phyloP scores from a whole-genome alignment of 2,797 vertebrate species.

The Urocyon cinereoargenteus region DNA sequence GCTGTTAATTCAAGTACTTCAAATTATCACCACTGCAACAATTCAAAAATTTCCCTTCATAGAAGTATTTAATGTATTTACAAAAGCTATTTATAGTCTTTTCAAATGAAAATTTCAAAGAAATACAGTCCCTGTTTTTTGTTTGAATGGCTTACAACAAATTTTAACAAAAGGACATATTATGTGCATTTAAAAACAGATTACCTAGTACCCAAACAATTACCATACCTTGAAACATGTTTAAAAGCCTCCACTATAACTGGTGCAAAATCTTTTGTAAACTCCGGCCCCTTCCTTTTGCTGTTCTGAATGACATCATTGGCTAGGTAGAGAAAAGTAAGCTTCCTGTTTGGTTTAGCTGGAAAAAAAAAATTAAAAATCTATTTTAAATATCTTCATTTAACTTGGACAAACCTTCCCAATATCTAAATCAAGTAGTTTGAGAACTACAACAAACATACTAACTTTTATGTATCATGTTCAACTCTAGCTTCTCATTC shows the following conservation, averaged over 20 bases:
- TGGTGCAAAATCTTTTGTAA: conserved; percentile 98
- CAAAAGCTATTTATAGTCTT: conserved; percentile 42
- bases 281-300: conserved; percentile 99
- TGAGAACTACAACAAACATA: conserved; percentile 35
- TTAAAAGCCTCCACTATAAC: conserved; percentile 98
- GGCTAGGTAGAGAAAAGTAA: conserved; percentile 98
- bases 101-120: conserved; percentile 52
- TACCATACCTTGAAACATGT: conserved; percentile 95
- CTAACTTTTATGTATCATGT: not conserved
- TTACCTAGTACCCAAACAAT: conserved; percentile 57
- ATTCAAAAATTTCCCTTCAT: not conserved
- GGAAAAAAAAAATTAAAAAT: conserved; percentile 56
- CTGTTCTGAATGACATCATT: conserved; percentile 99
- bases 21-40: conserved; percentile 5
- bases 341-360: conserved; percentile 96
- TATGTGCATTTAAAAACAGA: conserved; percentile 53
- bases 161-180: conserved; percentile 54
- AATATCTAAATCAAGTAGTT: not conserved
- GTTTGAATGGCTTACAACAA: conserved; percentile 45
- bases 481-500: conserved; percentile 18
- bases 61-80: conserved; percentile 36
- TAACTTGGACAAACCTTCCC: conserved; percentile 37
- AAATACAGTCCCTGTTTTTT: conserved; percentile 11
- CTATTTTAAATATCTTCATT: conserved; percentile 60
- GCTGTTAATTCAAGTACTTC: conserved; percentile 18